These are phyloP conservation scores for Rhinolophus ferrumequinum DNA, from an alignment of 2,113 vertebrate species.

Conservation along the genomic window DNA sequence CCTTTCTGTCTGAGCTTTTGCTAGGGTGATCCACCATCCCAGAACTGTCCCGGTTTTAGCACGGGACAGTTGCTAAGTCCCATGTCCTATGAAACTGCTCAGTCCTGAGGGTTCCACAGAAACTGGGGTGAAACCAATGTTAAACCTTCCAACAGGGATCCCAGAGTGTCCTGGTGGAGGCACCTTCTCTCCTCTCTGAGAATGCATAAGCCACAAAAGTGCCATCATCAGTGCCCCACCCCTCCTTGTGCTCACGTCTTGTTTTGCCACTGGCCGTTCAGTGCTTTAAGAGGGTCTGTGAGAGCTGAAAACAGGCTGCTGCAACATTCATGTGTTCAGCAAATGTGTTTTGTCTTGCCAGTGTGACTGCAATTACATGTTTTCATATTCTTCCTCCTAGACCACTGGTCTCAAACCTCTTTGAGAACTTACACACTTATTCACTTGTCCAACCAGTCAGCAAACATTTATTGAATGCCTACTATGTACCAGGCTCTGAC, in stretches of 20 bases:
- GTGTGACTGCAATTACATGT: conserved; percentile 5
- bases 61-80: neutral
- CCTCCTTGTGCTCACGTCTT: neutral
- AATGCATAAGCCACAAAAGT: neutral
- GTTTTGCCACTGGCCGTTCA: conserved; percentile 30
- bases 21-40: neutral
- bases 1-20: neutral
- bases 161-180: neutral
- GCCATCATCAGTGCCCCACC: neutral
- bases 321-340: neutral
- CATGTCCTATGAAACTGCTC: neutral
- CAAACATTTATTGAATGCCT: neutral
- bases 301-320: neutral
- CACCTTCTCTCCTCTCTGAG: neutral
- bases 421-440: neutral
- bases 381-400: conserved; percentile 13
- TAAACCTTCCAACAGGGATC: neutral
- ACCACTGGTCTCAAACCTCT: neutral
- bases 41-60: neutral
- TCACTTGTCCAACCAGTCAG: neutral
- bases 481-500: neutral
- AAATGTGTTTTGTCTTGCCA: neutral
- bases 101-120: neutral
- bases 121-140: conserved; percentile 5
- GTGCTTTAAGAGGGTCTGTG: neutral